Evolutionary conservation across 2,113 vertebrate species (phyloP), one percentile per base, ranked within the genome.

Genomic region (Nematolebias whitei): DNA sequence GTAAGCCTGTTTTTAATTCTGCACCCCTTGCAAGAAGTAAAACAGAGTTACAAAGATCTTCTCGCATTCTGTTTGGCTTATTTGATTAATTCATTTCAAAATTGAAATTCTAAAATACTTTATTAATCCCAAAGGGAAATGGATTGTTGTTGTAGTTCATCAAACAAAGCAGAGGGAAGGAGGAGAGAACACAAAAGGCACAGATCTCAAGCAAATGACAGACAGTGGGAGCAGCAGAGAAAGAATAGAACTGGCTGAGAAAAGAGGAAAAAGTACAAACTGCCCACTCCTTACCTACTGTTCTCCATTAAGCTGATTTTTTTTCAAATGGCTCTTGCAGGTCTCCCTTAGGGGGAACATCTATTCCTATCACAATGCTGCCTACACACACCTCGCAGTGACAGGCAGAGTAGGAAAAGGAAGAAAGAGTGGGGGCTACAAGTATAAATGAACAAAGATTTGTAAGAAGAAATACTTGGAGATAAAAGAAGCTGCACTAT

Each of bases 291-390:
- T 83, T 89, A 90, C 87, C 87, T 91, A 91, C 89, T 92, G 89
- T 89, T 93, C 87, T 88, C 88, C 87, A 92, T 92, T 91, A 91
- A 90, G 87, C 88, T 88, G 87, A 91, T n/a, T n/a, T 91, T 87
- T 86, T 81, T 88, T 87, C 86, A 91, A 92, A 92, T 92, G 91
- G 88, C 88, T 90, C 88, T 90, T 88, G 86, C 91, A 89, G 92
- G 88, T 92, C 91, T 92, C 76, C 87, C 92, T 92, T 89, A 88
- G 87, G 87, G 88, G 88, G 88, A 92, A 91, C 89, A 91, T 92
- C 89, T 92, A 92, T 91, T 93, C 88, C 90, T 92, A 92, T 92
- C 91, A 92, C 88, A 93, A 92, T 91, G 89, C 90, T 90, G 90
- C 91, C 92, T 89, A 92, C 91, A 91, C 89, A 89, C 90, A 87